phyloP scores from a whole-genome alignment of 2,113 vertebrate species.

The Cygnus buccinator region DNA sequence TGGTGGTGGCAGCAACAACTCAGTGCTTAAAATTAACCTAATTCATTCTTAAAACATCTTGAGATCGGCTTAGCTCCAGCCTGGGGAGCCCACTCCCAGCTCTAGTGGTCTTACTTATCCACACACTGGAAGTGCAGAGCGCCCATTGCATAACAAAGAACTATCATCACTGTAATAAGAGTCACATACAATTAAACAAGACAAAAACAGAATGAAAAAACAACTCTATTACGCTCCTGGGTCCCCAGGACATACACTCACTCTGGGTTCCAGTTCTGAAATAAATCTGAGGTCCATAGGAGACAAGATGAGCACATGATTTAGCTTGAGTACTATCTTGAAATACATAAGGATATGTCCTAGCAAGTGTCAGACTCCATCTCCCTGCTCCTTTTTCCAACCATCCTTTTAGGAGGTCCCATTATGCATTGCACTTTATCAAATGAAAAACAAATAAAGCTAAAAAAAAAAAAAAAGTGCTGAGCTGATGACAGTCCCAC shows the following conservation, averaged over 20 bases:
- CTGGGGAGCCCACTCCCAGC: conserved; percentile 7
- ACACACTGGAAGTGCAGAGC: not conserved
- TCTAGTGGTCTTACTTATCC: not conserved
- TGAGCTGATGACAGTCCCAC: not conserved
- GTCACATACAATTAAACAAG: conserved; percentile 22
- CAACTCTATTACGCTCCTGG: not conserved
- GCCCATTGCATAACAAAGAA: conserved; percentile 38
- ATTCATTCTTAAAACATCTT: conserved; percentile 24
- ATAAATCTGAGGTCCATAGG: not conserved
- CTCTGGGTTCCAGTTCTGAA: conserved; percentile 46
- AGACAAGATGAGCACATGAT: not conserved
- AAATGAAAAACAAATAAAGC: not conserved
- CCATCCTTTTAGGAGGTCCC: not conserved
- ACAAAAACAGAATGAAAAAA: not conserved
- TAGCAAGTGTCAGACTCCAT: not conserved
- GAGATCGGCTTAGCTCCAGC: conserved; percentile 50
- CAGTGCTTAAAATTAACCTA: conserved; percentile 15
- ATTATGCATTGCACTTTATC: not conserved
- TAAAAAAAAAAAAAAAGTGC: not conserved
- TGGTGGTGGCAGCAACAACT: conserved; percentile 24
- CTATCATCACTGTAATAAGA: conserved; percentile 2
- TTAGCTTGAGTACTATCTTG: not conserved
- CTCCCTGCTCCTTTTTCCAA: not conserved
- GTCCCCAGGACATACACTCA: not conserved
- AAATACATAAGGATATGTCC: not conserved